Base-by-base conservation (phyloP, 2,888 invertebrate species). In the Apodemia zela region DNA sequence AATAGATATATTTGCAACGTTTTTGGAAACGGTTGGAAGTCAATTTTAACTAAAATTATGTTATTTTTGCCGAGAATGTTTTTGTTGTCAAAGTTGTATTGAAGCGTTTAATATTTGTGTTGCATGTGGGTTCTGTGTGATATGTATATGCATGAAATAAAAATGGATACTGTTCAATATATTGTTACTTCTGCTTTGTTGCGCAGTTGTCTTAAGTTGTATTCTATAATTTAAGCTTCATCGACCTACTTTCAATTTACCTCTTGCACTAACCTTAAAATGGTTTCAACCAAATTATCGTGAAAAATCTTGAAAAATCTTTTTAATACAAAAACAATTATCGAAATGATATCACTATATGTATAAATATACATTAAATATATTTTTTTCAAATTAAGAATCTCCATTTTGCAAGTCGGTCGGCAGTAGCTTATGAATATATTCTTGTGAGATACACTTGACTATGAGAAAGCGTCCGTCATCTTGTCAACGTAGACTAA, bases 401-500 rank as follows among this genome's bases (percentile, higher is more conserved):
- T 15, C 15, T 42, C 13, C 11, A 38, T 3, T 38, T 38, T 38
- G 11, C 4, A 38, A 38, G 38, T 38, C 13, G 42, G 42, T 13
- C 42, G 42, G 15, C 15, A 15, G 42, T 15, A 42, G 42, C 42
- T 42, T 5, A 42, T 42, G 5, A 38, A 13, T 38, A 13, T 42
- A 42, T 13, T 15, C 42, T 42, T 42, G 15, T 15, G 42, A 42
- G 42, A 42, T 15, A 15, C 13, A 15, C 15, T 42, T 42, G 42
- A 5, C 42, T 42, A 51, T 21, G 51, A 51, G 51, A 51, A 51
- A 51, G 21, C 13, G 51, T 51, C 51, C 13, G 51, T 18, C 51
- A 15, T 51, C 51, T 51, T 51, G 51, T 51, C 51, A 25, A 8
- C 21, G 51, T 51, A 51, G 51, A 51, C 18, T 13, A 51, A 51